phyloP scores from a whole-genome alignment of 92 coral and sea anemone species.

The Epizoanthus scotinus region DNA sequence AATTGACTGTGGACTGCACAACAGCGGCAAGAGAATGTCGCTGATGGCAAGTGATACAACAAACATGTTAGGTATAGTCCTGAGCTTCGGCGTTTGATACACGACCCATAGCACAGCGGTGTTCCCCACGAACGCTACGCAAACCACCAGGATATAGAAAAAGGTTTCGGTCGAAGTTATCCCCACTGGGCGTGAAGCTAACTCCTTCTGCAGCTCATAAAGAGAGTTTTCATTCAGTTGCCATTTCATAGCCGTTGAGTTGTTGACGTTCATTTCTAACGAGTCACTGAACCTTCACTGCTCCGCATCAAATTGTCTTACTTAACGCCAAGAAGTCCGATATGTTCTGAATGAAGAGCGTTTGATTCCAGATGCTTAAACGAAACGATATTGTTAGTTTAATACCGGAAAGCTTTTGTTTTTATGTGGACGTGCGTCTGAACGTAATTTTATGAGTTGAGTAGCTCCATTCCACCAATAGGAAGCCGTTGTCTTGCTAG shows the following conservation, averaged over 20 bases:
- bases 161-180: constrained; percentile 37
- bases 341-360: neutral
- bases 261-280: neutral
- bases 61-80: constrained; percentile 60
- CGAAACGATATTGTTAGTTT: neutral
- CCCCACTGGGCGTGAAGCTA: constrained; percentile 29
- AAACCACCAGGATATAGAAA: constrained; percentile 40
- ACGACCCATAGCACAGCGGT: constrained; percentile 63
- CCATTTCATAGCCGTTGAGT: neutral
- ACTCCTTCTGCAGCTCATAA: neutral
- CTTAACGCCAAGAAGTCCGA: constrained; percentile 9
- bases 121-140: constrained; percentile 54
- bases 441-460: neutral
- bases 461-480: constrained; percentile 1
- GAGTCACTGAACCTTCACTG: neutral
- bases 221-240: constrained; percentile 14
- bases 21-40: constrained; percentile 55
- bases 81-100: constrained; percentile 50
- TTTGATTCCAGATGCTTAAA: neutral
- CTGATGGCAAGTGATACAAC: constrained; percentile 67
- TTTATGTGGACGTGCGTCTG: neutral
- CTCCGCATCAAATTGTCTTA: neutral
- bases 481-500: neutral
- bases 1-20: constrained; percentile 57
- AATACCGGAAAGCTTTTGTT: constrained; percentile 19